These are phyloP conservation scores for Pseudorasbora parva DNA, from an alignment of 2,113 vertebrate genomes.

Conservation along the genomic window DNA sequence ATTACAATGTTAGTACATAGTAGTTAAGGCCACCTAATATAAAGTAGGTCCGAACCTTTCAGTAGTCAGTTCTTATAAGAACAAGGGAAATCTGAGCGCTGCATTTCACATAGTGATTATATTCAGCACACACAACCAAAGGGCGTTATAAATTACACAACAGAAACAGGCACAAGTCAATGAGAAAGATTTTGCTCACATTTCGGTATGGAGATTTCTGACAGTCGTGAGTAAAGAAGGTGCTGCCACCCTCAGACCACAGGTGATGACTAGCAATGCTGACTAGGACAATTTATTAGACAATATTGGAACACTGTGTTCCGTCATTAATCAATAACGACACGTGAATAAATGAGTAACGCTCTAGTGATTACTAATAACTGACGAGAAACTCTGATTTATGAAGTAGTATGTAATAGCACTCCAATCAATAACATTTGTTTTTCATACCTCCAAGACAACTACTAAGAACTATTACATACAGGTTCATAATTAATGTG, in stretches of 20 bases:
- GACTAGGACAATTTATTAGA: background rate
- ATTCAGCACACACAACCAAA: background rate
- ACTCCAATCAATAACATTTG: no score
- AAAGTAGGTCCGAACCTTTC: no score
- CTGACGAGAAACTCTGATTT: no score
- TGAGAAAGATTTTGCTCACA: background rate
- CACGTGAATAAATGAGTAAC: no score
- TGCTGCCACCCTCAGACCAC: slow-evolving; percentile 11
- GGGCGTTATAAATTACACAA: background rate
- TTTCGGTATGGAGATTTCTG: background rate
- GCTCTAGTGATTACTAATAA: no score
- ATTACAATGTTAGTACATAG: no score
- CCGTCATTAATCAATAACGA: no score
- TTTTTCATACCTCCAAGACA: no score
- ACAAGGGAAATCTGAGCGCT: background rate
- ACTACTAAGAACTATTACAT: no score
- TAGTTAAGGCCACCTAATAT: no score
- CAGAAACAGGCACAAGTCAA: background rate
- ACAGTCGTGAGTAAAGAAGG: background rate
- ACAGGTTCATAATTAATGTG: no score
- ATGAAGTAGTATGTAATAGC: no score
- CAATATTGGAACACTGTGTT: background rate
- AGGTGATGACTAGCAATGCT: background rate
- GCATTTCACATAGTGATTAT: background rate
- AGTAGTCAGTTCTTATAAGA: background rate